These are phyloP conservation scores for Volucella inanis DNA, from an alignment of 2,888 invertebrate genomes.

Conservation along the genomic window DNA sequence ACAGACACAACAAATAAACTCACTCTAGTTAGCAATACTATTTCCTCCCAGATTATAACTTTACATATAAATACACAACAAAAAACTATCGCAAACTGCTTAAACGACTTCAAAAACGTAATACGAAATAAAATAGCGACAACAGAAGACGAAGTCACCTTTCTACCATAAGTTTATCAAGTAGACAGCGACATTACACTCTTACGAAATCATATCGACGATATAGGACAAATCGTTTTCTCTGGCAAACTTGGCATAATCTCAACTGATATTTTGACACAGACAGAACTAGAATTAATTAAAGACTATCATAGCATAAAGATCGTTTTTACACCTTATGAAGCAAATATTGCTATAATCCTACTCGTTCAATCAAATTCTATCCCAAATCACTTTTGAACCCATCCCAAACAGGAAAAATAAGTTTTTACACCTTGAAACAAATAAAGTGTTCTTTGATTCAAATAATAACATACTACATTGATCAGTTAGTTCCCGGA, in stretches of 20 bases:
- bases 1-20: too few relatives aligned
- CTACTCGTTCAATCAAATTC: neutral
- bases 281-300: conserved; percentile 59
- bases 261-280: conserved; percentile 62
- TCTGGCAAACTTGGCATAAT: conserved; percentile 69
- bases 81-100: too few relatives aligned
- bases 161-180: too few relatives aligned
- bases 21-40: too few relatives aligned
- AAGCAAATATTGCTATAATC: conserved; percentile 40
- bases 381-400: neutral
- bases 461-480: conserved; percentile 15
- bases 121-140: conserved; percentile 65
- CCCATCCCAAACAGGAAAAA: conserved; percentile 5
- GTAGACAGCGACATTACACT: conserved; percentile 61
- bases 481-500: too few relatives aligned
- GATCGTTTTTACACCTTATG: conserved; percentile 46
- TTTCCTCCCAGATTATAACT: too few relatives aligned
- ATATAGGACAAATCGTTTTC: conserved; percentile 65
- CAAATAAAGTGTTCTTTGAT: neutral
- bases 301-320: conserved; percentile 55
- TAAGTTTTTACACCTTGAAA: conserved; percentile 1
- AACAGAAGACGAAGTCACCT: conserved; percentile 69
- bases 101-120: too few relatives aligned
- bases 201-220: conserved; percentile 58
- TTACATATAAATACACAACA: too few relatives aligned